Percentiles rank a stretch among this genome's conserved stretches.
phyloP scores from a whole-genome alignment of 2,888 invertebrate species.

The Drymonia ruficornis region DNA sequence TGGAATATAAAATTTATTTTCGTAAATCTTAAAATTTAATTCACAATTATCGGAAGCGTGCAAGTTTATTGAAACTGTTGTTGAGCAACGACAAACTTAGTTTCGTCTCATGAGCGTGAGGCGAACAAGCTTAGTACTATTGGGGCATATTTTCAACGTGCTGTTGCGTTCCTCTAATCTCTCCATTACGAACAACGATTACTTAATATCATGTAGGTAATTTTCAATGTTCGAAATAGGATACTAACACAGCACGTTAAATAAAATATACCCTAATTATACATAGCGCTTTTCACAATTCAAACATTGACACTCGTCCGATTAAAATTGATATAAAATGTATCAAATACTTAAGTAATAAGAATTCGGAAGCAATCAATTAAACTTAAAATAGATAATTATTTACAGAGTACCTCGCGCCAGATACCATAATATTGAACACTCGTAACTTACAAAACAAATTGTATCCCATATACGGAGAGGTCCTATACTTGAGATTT shows the following conservation, averaged over 20 bases:
- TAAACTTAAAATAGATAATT: background rate
- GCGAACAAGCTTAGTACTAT: background rate
- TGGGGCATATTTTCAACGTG: background rate
- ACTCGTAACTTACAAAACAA: background rate
- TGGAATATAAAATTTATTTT: constrained; percentile 2
- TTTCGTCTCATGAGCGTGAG: background rate
- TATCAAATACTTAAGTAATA: background rate
- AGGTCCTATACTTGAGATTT: constrained; percentile 1
- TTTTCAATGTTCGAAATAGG: background rate
- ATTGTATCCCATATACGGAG: background rate
- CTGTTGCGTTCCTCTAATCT: constrained; percentile 1
- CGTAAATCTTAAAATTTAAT: background rate
- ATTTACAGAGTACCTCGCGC: background rate
- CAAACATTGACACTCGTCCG: background rate
- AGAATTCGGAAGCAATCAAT: too few relatives aligned
- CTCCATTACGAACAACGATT: background rate
- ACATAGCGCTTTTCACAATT: background rate
- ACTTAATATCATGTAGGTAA: too few relatives aligned
- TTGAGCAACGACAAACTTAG: background rate
- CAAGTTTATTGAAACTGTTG: background rate
- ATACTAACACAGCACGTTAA: background rate
- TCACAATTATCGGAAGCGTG: background rate
- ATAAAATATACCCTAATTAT: background rate
- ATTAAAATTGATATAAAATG: background rate
- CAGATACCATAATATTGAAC: background rate